Conservation (phyloP, 2,113 vertebrate species). For the Grammomys surdaster region DNA sequence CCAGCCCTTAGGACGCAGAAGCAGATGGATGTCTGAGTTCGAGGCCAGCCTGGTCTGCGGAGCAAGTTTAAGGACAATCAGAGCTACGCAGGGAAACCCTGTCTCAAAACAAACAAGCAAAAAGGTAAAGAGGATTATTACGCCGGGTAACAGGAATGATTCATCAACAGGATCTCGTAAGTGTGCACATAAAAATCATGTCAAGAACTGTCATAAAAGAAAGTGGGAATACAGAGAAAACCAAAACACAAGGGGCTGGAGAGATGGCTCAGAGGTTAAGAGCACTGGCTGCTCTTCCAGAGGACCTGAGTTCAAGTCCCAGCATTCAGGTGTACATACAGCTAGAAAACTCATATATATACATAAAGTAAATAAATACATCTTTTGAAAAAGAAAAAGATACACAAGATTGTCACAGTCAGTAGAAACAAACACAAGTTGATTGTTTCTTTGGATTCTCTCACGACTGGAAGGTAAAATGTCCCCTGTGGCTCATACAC, state of each 20-base stretch:
- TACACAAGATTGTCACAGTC: not conserved
- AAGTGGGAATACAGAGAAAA: not conserved
- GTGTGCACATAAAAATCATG: not conserved
- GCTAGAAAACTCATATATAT: no score
- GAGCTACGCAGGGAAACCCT: not conserved
- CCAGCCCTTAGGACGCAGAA: not conserved
- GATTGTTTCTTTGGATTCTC: not conserved
- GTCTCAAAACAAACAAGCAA: not conserved
- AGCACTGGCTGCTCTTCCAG: no score
- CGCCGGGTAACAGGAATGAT: not conserved
- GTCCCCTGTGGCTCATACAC: not conserved
- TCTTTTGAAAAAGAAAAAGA: not conserved
- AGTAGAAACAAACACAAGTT: not conserved
- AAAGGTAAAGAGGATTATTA: not conserved
- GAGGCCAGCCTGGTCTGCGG: not conserved
- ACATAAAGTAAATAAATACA: no score
- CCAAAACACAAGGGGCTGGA: no score
- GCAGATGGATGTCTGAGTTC: not conserved
- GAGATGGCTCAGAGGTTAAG: no score
- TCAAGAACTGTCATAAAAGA: not conserved
- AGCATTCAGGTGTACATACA: no score
- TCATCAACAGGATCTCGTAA: not conserved
- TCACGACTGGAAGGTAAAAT: not conserved
- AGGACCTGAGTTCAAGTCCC: no score
- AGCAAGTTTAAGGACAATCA: not conserved